These are phyloP conservation scores for Ornithoptera priamus DNA, from an alignment of 2,888 invertebrate species.

Conservation along the genomic window DNA sequence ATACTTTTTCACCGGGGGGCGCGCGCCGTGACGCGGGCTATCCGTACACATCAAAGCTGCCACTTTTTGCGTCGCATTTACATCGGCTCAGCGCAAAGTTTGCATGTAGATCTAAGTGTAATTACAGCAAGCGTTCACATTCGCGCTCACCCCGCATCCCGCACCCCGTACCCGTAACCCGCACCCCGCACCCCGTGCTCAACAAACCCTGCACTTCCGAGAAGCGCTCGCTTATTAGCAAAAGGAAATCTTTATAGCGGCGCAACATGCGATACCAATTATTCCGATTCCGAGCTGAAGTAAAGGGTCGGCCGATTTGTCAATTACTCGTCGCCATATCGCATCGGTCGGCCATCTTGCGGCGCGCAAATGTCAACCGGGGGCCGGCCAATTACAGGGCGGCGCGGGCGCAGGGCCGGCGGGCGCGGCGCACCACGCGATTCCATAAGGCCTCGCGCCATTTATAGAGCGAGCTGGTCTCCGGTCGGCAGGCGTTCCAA, in stretches of 20 bases:
- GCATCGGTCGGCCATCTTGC: conserved; percentile 72
- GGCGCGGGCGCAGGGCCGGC: conserved; percentile 69
- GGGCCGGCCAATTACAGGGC: conserved; percentile 75
- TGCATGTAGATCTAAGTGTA: conserved; percentile 29
- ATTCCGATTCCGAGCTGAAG: conserved; percentile 34
- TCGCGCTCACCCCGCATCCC: conserved; percentile 18
- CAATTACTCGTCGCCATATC: conserved; percentile 72
- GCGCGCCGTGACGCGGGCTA: conserved; percentile 15
- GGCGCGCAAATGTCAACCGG: conserved; percentile 74
- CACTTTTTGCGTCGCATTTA: conserved; percentile 20
- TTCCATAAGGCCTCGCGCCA: conserved; percentile 76
- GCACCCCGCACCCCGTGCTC: conserved; percentile 31
- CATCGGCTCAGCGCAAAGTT: conserved; percentile 6
- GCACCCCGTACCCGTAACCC: conserved; percentile 27
- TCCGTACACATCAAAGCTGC: conserved; percentile 11
- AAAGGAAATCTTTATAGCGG: conserved; percentile 39
- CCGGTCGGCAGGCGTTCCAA: conserved; percentile 69
- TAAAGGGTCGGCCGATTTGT: conserved; percentile 61
- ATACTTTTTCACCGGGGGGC: conserved; percentile 12
- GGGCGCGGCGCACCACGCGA: conserved; percentile 68
- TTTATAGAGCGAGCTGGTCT: conserved; percentile 70
- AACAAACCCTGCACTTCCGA: conserved; percentile 37
- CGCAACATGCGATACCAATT: conserved; percentile 41
- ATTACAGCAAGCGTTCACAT: conserved; percentile 31
- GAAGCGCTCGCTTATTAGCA: conserved; percentile 39